Conservation (phyloP, 2,797 vertebrate species). For the Pantherophis alleghaniensis region DNA sequence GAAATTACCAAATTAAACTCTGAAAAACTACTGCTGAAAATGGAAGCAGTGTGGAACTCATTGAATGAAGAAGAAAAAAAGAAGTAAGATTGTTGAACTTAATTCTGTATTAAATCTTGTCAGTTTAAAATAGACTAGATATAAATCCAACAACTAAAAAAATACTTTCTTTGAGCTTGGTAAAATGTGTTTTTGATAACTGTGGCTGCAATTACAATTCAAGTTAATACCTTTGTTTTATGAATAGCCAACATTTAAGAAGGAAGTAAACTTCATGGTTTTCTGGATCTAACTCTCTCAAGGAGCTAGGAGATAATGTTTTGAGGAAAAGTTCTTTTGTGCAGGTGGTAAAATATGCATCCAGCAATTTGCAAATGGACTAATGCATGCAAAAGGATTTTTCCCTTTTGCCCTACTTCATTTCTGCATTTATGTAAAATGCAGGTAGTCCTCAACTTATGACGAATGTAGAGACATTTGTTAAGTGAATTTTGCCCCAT, state of each 20-base stretch:
- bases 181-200: not conserved
- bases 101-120: constrained; percentile 60
- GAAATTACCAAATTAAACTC: constrained; percentile 80
- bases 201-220: not conserved
- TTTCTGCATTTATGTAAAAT: not conserved
- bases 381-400: not conserved
- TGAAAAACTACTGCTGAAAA: constrained; percentile 76
- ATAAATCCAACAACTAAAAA: not conserved
- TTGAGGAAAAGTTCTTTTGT: not conserved
- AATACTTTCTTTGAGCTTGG: not conserved
- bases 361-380: not conserved
- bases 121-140: constrained; percentile 3
- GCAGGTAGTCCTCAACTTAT: not conserved
- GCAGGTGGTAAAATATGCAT: not conserved
- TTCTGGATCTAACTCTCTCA: not conserved
- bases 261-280: not conserved
- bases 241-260: not conserved
- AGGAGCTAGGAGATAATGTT: not conserved
- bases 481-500: not conserved
- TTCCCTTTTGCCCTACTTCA: not conserved
- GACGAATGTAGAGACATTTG: not conserved
- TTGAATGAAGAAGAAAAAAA: constrained; percentile 82
- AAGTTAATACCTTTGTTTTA: not conserved
- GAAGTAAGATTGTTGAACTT: constrained; percentile 88
- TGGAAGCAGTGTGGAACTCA: constrained; percentile 87